Evolutionary conservation across 2,113 vertebrate species (phyloP), one percentile per base, ranked within the genome.

Genomic region (Microcebus griseorufus): DNA sequence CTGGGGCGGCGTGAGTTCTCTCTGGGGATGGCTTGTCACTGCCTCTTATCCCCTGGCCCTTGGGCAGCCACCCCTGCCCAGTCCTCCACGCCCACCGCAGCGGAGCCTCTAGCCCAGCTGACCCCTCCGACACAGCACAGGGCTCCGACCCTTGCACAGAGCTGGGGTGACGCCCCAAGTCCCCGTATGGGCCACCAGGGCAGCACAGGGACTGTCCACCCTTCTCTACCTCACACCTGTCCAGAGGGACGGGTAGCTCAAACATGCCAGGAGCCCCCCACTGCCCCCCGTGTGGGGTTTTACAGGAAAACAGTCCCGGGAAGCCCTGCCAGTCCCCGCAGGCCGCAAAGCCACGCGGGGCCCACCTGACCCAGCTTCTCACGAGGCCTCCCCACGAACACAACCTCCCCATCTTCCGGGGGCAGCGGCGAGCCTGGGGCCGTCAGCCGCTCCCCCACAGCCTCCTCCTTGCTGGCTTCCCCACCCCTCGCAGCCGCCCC

Each of bases 241-340:
- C 55, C 70, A 48, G 42, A 18, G 32, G 55, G 55, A 42, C 55
- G 85, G 73, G 67, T 5, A 1, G 0, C 0, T 0, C 29, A 32
- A n/a, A 42, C 1, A 1, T n/a, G 62, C 37, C 25, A 75, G 72
- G 48, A 27, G 22, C 88, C 51, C 20, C 13, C 0, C 0, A 0
- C 0, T 5, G 3, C 51, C 20, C 13, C 0, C 0, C 0, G 0
- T 6, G 4, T 9, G 39, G 45, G n/a, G 22, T 37, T 23, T 58
- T 45, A 25, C 64, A 42, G 25, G 42, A 79, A 93, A 72, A 60
- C 29, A 32, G 73, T 12, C 10, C 60, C 67, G n/a, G 62, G 64
- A 60, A 23, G 27, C 12, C 45, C 7, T 12, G 23, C 48, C 20
- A 65, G 27, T 5, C 39, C 42, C 60, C 42, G 17, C 5, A 25